Evolutionary conservation across 2,797 vertebrate genomes (phyloP).

Genomic region (Lepilemur ruficaudatus): DNA sequence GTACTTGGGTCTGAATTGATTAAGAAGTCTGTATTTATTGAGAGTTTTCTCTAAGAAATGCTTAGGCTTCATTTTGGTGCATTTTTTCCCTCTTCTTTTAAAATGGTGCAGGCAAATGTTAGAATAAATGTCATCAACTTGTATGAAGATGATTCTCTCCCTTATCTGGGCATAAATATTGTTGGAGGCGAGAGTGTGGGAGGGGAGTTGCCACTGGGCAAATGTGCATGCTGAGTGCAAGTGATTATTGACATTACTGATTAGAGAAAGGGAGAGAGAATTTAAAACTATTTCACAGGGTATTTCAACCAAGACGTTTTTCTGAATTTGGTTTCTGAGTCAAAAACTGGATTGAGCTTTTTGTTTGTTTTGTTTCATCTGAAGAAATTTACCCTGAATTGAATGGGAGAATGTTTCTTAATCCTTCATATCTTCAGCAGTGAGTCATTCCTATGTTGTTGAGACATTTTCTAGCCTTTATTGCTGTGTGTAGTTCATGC

Average conservation of each 20-base stretch:
- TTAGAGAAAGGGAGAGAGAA: not conserved
- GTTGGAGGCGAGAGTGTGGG: not conserved
- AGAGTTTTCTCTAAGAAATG: not conserved
- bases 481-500: conserved; percentile 45
- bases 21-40: not conserved
- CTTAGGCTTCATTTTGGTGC: not conserved
- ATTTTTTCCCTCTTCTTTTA: not conserved
- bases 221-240: not conserved
- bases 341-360: not conserved
- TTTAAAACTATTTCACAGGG: not conserved
- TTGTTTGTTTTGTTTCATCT: conserved; percentile 1
- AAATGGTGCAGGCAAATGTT: not conserved
- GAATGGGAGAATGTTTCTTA: not conserved
- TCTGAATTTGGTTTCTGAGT: conserved; percentile 41
- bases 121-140: not conserved
- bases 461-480: conserved; percentile 51
- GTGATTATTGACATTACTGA: not conserved
- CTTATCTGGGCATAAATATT: not conserved
- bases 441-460: conserved; percentile 51
- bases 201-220: not conserved
- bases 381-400: not conserved
- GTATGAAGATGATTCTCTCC: not conserved
- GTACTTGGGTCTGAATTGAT: not conserved
- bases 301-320: not conserved
- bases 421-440: not conserved